A percentile compares a stretch with the other conserved stretches of the same genome.
These are phyloP conservation scores for Achlya flavicornis DNA, from an alignment of 2,888 invertebrate genomes.

Conservation along the genomic window DNA sequence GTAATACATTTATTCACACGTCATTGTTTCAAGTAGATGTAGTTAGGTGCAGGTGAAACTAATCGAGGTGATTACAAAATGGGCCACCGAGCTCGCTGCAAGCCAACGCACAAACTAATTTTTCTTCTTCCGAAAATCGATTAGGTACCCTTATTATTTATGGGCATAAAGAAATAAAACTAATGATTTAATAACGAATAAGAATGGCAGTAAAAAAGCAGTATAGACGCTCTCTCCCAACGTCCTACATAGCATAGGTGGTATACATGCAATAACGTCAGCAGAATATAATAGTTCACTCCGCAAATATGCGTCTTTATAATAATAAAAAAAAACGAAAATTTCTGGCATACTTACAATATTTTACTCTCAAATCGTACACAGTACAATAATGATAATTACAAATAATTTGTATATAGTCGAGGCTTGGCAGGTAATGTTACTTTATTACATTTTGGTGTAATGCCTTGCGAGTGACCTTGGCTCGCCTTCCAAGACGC, in stretches of 20 bases:
- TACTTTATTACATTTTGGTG: slow-evolving; percentile 24
- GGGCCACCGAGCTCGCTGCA: slow-evolving; percentile 39
- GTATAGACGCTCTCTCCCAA: too few relatives aligned
- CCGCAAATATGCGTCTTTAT: too few relatives aligned
- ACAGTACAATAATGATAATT: neutral
- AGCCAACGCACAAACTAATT: slow-evolving; percentile 24
- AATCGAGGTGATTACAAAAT: slow-evolving; percentile 52
- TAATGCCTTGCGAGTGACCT: slow-evolving; percentile 47
- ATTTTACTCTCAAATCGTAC: neutral
- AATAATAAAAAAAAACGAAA: too few relatives aligned
- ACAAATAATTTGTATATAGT: neutral
- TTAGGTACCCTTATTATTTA: slow-evolving; percentile 22
- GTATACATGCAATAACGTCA: too few relatives aligned
- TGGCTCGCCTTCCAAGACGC: slow-evolving; percentile 46
- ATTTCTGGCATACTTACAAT: neutral
- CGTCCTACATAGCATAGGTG: too few relatives aligned
- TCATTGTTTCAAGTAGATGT: slow-evolving; percentile 16
- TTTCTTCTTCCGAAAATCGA: slow-evolving; percentile 30
- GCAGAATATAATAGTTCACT: too few relatives aligned
- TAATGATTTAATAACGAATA: too few relatives aligned
- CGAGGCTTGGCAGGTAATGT: neutral
- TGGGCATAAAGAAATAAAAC: too few relatives aligned
- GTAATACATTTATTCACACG: too few relatives aligned
- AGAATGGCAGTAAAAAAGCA: too few relatives aligned
- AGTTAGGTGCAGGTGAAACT: slow-evolving; percentile 34